Evolutionary conservation across 64 coral and sea anemone species (phyloP), one percentile per base, ranked within the genome.

Genomic region (Stichodactyla helianthus): DNA sequence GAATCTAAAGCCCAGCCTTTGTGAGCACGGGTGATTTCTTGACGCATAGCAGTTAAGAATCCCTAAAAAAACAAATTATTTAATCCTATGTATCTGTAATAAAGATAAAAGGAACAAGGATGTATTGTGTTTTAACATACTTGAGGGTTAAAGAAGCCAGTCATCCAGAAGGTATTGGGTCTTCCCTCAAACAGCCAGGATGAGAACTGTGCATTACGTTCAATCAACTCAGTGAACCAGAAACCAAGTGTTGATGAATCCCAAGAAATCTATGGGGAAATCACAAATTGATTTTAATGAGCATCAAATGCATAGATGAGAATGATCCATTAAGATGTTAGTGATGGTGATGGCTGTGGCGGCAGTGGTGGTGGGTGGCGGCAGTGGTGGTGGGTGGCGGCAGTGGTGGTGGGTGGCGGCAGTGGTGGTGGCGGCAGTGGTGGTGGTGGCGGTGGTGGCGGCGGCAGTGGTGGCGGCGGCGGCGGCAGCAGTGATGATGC

Each of bases 121-220:
- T 44, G 77, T 79, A 25, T 12, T 60, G 18, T 52, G 35, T 12
- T 51, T 9, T 86, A 16, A 59, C 71, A 54, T 86, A 98, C 96
- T 90, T 98, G 96, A 71, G 96, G 96, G 35, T 98, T 98, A 82
- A 98, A 98, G 83, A 98, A 98, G 31, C 96, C 96, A 44, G 96
- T 98, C 96, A 98, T 98, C 96, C 96, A 98, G 55, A 98, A 98
- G 78, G 77, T 84, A 44, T 18, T 90, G 5, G 96, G 96, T 82
- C 96, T 89, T 77, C 96, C 96, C 6, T 98, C 96, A 84, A 95
- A 92, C n/a, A 98, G 26, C 96, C 96, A 98, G 4, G 96, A 81
- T 7, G 84, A 92, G 86, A 98, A 93, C 85, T 98, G 96, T 59
- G 85, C 88, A 50, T 98, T 98, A 8, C 93, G 84, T 56, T 98